Evolutionary conservation across 1,140 invertebrate genomes (phyloP), one percentile per base, ranked within the genome.

Genomic region (Cydia splendana): DNA sequence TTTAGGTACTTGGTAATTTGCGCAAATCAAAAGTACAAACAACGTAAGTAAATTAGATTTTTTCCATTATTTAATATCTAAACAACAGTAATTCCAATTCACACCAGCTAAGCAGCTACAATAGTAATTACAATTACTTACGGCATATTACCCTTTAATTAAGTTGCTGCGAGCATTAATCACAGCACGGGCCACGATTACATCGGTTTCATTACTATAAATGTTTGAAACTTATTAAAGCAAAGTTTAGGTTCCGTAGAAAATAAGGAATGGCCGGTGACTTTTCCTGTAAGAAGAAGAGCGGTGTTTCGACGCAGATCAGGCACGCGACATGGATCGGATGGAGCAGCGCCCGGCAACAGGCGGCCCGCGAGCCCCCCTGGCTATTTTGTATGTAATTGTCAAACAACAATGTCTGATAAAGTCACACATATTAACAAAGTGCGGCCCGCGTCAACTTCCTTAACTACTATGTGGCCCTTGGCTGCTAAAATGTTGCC

Each of bases 131-230:
- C 45, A 74, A 48, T 51, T 84, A 82, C 82, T 84, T 82, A 81
- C 74, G 74, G 53, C 42, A 48, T 80, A 84, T 84, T 81, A 84
- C 75, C 53, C 74, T 28, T 57, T 85, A 83, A 83, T 83, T 82
- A 85, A 79, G 10, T 76, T 78, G 45, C 74, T 77, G 77, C 62
- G 76, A 78, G 79, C 81, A 85, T 83, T 76, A 85, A 83, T 85
- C 81, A 83, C 62, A 51, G 75, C 53, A 77, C 42, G 51, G 24
- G 51, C 81, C 24, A 67, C 76, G 80, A 84, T 84, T 80, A 79
- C 77, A 76, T 71, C 76, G 71, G 45, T 78, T 73, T 78, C 77
- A 76, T 80, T 80, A 77, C 74, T 80, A 57, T 78, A 77, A 80
- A 77, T 77, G 77, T 20, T 82, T n/a, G 53, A 76, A 65, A 77